These are phyloP conservation scores for Ruditapes philippinarum DNA, from an alignment of 1,140 invertebrate genomes.

Conservation along the genomic window DNA sequence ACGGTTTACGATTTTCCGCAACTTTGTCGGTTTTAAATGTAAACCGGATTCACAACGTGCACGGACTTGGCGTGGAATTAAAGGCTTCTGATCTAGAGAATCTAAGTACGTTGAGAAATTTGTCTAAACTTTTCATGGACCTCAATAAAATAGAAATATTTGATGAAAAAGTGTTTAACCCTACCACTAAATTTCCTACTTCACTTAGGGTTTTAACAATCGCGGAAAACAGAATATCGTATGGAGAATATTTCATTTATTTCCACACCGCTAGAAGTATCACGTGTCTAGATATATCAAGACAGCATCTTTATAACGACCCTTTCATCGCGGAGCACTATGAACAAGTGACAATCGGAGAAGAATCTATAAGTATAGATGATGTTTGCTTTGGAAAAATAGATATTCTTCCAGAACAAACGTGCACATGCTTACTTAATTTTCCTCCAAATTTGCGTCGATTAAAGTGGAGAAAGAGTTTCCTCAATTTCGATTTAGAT, in stretches of 20 bases:
- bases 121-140: constrained; percentile 36
- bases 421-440: neutral
- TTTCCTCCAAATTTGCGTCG: neutral
- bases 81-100: constrained; percentile 16
- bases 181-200: neutral
- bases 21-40: constrained; percentile 26
- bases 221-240: constrained; percentile 45
- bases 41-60: constrained; percentile 24
- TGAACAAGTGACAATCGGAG: neutral
- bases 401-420: no score
- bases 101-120: constrained; percentile 17
- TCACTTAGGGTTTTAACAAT: constrained; percentile 21
- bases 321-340: constrained; percentile 20
- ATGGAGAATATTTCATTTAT: neutral
- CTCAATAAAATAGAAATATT: constrained; percentile 62
- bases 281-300: constrained; percentile 27
- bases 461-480: constrained; percentile 31
- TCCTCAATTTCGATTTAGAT: neutral
- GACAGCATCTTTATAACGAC: constrained; percentile 49
- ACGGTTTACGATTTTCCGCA: constrained; percentile 13
- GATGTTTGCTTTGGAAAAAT: no score
- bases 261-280: neutral
- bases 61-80: neutral
- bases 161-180: constrained; percentile 34
- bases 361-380: no score